A percentile compares a stretch with the other conserved stretches of the same genome.
These are phyloP conservation scores for Cygnus buccinator DNA, from an alignment of 2,113 vertebrate species.

Conservation along the genomic window DNA sequence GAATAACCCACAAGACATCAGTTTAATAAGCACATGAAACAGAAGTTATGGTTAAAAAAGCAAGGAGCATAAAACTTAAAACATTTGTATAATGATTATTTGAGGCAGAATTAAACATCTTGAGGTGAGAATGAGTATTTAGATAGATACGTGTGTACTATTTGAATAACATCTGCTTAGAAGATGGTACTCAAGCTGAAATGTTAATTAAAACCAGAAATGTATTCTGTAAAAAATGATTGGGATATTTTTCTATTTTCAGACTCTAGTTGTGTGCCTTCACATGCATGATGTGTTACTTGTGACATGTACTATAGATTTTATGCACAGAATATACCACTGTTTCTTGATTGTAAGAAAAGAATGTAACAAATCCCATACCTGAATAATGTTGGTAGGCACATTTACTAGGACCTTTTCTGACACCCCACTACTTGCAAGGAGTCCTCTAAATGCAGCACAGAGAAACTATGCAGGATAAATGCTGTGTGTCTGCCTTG, in stretches of 20 bases:
- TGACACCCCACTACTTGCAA: not conserved
- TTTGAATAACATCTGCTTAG: not conserved
- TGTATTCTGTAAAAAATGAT: not conserved
- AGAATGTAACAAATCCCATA: not conserved
- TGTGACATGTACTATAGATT: not conserved
- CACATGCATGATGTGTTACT: not conserved
- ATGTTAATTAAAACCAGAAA: not conserved
- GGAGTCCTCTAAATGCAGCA: not conserved
- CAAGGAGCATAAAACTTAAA: not conserved
- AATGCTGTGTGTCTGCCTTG: not conserved
- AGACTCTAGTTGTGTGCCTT: not conserved
- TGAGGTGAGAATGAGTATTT: not conserved
- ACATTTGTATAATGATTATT: not conserved
- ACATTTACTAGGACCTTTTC: not conserved
- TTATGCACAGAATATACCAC: not conserved
- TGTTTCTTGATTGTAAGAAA: not conserved
- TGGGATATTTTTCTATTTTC: not conserved
- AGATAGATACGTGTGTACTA: not conserved
- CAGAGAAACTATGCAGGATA: not conserved
- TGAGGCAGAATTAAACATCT: not conserved
- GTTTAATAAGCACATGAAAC: constrained; percentile 18
- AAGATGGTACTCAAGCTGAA: not conserved
- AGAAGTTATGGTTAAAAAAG: constrained; percentile 22
- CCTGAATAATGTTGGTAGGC: not conserved
- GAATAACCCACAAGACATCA: constrained; percentile 8